These are phyloP conservation scores for Oceanodroma tethys DNA, from an alignment of 2,113 vertebrate genomes.

Conservation along the genomic window DNA sequence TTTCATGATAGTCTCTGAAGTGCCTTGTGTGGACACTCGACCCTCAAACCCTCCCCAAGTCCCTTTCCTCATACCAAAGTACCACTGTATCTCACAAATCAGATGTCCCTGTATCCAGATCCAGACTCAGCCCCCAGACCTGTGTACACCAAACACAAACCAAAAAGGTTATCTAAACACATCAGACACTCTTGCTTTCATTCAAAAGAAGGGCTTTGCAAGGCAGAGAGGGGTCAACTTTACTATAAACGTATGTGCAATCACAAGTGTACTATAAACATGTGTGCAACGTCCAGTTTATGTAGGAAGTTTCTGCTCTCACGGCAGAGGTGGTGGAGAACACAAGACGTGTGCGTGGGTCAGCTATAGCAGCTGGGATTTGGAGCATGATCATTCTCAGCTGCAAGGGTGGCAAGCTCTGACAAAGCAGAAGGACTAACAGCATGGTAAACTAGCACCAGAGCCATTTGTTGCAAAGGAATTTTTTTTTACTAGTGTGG, in stretches of 20 bases:
- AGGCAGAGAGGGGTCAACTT: not conserved
- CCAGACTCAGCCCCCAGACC: not conserved
- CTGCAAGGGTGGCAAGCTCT: not conserved
- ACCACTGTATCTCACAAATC: not conserved
- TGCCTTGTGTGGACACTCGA: not conserved
- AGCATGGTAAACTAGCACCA: not conserved
- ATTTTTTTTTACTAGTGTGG: not conserved
- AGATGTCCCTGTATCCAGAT: not conserved
- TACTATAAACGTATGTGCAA: not conserved
- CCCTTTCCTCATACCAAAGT: not conserved
- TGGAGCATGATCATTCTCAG: not conserved
- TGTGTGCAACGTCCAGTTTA: not conserved
- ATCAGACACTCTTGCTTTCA: not conserved
- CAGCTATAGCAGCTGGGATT: not conserved
- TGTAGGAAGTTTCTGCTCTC: not conserved
- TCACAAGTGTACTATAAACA: not conserved
- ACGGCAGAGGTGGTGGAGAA: not conserved
- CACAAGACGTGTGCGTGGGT: rapidly evolving
- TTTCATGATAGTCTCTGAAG: not conserved
- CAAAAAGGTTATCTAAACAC: not conserved
- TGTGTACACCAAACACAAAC: not conserved
- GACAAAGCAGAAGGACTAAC: not conserved
- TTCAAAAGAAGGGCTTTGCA: not conserved
- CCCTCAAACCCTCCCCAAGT: not conserved
- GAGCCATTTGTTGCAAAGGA: not conserved